Percentiles rank a stretch among this genome's conserved stretches.
These are phyloP conservation scores for Rhaphigaster nebulosa DNA, from an alignment of 2,888 invertebrate genomes.

Conservation along the genomic window DNA sequence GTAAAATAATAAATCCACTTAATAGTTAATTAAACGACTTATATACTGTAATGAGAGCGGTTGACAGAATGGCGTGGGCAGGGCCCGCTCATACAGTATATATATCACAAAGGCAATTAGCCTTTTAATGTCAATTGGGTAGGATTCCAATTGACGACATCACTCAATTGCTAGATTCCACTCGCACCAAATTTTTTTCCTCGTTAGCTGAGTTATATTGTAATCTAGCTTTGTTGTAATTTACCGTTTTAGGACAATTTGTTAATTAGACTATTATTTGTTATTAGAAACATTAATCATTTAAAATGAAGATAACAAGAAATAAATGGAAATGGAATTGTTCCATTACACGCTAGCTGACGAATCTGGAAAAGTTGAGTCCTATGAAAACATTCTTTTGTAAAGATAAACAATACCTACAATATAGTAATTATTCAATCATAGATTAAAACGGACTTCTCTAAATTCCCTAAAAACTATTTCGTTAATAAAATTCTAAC, in stretches of 20 bases:
- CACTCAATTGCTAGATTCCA: constrained; percentile 6
- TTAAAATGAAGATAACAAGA: neutral
- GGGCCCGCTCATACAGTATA: neutral
- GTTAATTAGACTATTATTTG: neutral
- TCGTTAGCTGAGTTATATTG: neutral
- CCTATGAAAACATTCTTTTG: no score
- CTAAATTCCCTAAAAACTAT: no score
- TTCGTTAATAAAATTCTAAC: no score
- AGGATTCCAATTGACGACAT: constrained; percentile 8
- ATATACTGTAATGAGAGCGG: neutral
- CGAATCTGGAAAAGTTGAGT: neutral
- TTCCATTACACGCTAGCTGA: neutral
- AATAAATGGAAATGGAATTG: neutral
- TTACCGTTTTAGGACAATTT: neutral
- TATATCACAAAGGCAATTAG: neutral
- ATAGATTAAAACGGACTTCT: no score
- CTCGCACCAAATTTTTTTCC: neutral
- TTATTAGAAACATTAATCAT: neutral
- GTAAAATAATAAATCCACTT: constrained; percentile 30
- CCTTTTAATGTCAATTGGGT: neutral
- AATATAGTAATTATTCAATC: no score
- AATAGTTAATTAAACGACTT: constrained; percentile 6
- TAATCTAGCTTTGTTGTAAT: neutral
- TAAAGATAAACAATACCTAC: no score
- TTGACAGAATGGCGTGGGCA: neutral